These are phyloP conservation scores for Oenanthe oenanthe DNA, from an alignment of 2,113 vertebrate genomes.

Conservation along the genomic window DNA sequence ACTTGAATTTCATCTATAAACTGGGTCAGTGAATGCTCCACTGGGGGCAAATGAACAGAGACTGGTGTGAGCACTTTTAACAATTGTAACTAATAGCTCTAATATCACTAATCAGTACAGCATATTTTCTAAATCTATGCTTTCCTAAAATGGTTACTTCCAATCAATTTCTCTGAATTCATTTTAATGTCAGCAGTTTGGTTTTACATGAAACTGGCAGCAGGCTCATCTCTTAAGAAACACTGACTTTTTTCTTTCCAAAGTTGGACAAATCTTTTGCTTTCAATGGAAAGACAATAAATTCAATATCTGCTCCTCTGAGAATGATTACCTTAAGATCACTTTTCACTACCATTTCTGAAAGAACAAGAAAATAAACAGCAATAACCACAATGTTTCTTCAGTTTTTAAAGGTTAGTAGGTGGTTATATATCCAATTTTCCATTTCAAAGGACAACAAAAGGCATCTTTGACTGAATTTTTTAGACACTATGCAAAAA, in stretches of 20 bases:
- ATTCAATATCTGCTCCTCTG: neutral
- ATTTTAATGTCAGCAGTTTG: neutral
- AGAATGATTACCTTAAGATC: neutral
- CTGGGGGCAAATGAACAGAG: neutral
- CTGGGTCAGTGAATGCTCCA: neutral
- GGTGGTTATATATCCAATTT: neutral
- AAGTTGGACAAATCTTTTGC: accelerated
- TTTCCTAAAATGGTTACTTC: neutral
- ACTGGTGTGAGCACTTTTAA: neutral
- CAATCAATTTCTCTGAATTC: neutral
- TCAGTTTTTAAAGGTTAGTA: neutral
- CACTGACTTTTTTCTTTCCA: neutral
- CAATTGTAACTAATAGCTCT: neutral
- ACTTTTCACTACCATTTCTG: neutral
- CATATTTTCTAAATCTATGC: neutral
- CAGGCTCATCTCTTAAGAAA: neutral
- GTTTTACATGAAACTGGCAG: neutral
- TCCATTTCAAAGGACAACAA: neutral
- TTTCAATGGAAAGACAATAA: neutral
- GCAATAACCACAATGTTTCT: neutral
- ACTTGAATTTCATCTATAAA: neutral
- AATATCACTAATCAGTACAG: neutral
- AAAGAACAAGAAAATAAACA: neutral
- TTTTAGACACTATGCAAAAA: neutral
- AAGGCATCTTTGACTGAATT: neutral